Evolutionary conservation across 2,888 invertebrate genomes (phyloP).

Genomic region (Megaustenia siamemsis): DNA sequence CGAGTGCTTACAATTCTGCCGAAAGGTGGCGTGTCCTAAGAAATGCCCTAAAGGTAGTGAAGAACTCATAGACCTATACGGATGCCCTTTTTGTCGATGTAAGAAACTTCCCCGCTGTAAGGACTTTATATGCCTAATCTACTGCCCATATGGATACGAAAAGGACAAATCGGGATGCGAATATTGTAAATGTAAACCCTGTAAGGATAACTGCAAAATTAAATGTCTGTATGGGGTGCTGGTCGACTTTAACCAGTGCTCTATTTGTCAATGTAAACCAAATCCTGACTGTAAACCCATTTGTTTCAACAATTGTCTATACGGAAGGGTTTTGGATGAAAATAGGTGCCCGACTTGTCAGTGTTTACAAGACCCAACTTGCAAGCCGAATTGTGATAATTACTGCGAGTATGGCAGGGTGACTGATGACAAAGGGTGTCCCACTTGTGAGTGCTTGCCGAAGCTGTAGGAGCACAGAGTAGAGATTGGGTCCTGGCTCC

Average conservation of each 20-base stretch:
- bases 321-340: not conserved
- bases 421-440: not conserved
- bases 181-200: not conserved
- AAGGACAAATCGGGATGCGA: not conserved
- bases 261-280: constrained; percentile 4
- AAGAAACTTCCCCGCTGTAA: not conserved
- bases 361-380: not conserved
- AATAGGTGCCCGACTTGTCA: not conserved
- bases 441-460: not conserved
- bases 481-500: too few relatives aligned
- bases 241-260: not conserved
- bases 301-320: not conserved
- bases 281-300: not conserved
- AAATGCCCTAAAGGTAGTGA: not conserved
- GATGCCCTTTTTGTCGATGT: not conserved
- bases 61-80: not conserved
- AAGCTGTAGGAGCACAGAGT: too few relatives aligned
- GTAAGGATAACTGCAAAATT: not conserved
- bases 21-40: not conserved
- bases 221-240: not conserved
- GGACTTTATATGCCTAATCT: not conserved
- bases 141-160: not conserved
- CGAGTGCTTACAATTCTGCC: not conserved
- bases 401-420: not conserved
- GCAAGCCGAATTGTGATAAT: not conserved